These are phyloP conservation scores for Thunnus thynnus DNA, from an alignment of 2,113 vertebrate species.

Conservation along the genomic window DNA sequence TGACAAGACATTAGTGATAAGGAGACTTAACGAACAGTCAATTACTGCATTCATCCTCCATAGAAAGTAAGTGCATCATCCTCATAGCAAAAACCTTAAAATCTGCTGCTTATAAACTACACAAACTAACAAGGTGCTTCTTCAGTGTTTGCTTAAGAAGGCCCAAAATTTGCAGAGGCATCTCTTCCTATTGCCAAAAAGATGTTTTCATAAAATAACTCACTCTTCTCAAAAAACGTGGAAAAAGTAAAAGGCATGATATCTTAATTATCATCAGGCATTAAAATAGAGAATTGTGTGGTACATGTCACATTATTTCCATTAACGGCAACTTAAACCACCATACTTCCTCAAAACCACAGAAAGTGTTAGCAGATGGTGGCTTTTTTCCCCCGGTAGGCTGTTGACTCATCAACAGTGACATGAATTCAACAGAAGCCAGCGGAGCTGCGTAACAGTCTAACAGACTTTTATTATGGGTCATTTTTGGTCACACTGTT, in stretches of 20 bases:
- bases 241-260: neutral
- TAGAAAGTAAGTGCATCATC: too few species aligned
- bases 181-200: neutral
- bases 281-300: conserved; percentile 5
- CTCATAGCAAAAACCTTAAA: neutral
- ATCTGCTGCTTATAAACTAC: neutral
- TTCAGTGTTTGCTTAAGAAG: too few species aligned
- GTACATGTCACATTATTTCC: conserved; percentile 19
- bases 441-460: neutral
- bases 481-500: conserved; percentile 4
- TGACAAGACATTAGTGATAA: neutral
- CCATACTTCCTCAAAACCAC: conserved; percentile 13
- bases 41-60: neutral
- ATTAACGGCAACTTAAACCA: conserved; percentile 16
- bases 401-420: conserved; percentile 11
- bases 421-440: conserved; percentile 7
- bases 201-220: neutral
- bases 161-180: neutral
- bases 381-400: conserved; percentile 8
- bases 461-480: neutral
- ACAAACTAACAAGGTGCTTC: neutral
- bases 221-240: neutral
- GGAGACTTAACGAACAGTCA: neutral
- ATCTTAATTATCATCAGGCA: neutral
- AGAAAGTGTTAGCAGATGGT: conserved; percentile 26